Conservation (phyloP, 2,797 vertebrate species). For the Anguilla pacifica region DNA sequence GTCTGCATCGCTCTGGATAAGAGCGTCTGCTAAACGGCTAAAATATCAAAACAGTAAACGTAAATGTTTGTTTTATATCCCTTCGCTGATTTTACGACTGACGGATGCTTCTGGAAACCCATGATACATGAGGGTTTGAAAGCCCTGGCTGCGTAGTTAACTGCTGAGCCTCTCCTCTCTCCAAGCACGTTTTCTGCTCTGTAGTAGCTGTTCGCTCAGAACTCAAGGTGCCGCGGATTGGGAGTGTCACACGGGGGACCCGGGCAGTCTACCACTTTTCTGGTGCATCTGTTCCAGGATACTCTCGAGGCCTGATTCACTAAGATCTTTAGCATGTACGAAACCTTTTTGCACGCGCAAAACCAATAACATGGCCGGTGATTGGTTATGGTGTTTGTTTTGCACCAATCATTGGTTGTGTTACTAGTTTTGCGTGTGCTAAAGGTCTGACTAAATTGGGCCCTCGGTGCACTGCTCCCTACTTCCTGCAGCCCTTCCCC, state of each 20-base stretch:
- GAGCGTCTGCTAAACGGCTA: neutral
- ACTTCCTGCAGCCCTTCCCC: neutral
- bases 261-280: neutral
- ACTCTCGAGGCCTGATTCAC: too few species aligned
- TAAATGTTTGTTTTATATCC: neutral
- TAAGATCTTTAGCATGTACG: too few species aligned
- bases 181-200: neutral
- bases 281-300: neutral
- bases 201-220: neutral
- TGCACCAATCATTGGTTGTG: too few species aligned
- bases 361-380: neutral
- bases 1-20: neutral
- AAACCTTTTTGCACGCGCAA: too few species aligned
- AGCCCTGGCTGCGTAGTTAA: neutral
- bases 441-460: too few species aligned
- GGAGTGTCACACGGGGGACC: neutral
- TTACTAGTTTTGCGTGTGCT: too few species aligned
- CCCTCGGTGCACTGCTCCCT: too few species aligned
- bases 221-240: neutral
- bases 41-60: neutral
- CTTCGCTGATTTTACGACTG: neutral
- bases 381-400: too few species aligned
- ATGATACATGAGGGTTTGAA: neutral
- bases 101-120: neutral
- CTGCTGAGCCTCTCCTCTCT: neutral